These are phyloP conservation scores for Napeogenes inachia DNA, from an alignment of 2,888 invertebrate genomes.

Conservation along the genomic window DNA sequence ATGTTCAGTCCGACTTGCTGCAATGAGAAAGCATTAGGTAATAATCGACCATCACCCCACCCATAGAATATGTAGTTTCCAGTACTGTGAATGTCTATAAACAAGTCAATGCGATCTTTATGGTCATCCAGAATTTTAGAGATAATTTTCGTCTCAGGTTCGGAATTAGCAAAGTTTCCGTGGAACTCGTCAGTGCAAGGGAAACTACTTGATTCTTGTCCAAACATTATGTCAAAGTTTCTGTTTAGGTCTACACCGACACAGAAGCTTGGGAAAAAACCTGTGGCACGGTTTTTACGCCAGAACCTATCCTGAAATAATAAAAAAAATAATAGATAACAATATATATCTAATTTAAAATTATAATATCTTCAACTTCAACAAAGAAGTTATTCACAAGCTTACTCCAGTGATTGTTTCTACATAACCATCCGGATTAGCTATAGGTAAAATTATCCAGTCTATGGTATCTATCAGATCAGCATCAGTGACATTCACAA, in stretches of 20 bases:
- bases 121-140: slow-evolving; percentile 74
- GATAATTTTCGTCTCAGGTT: slow-evolving; percentile 80
- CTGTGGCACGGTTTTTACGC: slow-evolving; percentile 80
- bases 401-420: slow-evolving; percentile 70
- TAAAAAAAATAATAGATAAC: slow-evolving; percentile 33
- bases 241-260: slow-evolving; percentile 85
- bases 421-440: slow-evolving; percentile 85
- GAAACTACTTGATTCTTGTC: slow-evolving; percentile 59
- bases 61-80: slow-evolving; percentile 82
- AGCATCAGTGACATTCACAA: slow-evolving; percentile 73
- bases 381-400: slow-evolving; percentile 9
- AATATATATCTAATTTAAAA: background rate
- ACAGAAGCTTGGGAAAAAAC: slow-evolving; percentile 78
- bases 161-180: slow-evolving; percentile 80
- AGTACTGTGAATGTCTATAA: slow-evolving; percentile 86
- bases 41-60: slow-evolving; percentile 68
- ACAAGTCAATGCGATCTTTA: slow-evolving; percentile 76
- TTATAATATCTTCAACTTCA: background rate
- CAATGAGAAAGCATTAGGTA: slow-evolving; percentile 65
- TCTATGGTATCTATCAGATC: slow-evolving; percentile 77
- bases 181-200: slow-evolving; percentile 80
- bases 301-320: slow-evolving; percentile 75
- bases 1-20: slow-evolving; percentile 59
- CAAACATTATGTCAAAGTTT: slow-evolving; percentile 85
- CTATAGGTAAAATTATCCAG: slow-evolving; percentile 81